Percentiles rank a stretch among this genome's conserved stretches.
Evolutionary conservation across 2,797 vertebrate genomes (phyloP).

Genomic region (Erethizon dorsatum): DNA sequence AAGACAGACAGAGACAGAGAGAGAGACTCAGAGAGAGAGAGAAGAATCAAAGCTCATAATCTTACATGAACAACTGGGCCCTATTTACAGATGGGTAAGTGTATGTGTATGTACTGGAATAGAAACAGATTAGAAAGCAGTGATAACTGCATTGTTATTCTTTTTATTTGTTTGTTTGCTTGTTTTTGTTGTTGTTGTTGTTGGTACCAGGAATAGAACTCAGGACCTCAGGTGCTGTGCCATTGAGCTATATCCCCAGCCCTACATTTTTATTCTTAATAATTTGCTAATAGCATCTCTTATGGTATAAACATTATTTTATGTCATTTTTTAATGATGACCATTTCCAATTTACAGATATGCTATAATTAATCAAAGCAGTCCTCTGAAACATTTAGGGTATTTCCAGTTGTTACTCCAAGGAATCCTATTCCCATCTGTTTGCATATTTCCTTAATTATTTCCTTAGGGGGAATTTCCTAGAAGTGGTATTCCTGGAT

Average conservation of each 20-base stretch:
- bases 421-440: background rate
- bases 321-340: constrained; percentile 40
- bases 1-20: background rate
- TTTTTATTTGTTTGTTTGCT: background rate
- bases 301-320: background rate
- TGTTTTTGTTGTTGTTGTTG: too few relatives aligned
- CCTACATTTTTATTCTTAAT: background rate
- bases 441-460: constrained; percentile 62
- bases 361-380: constrained; percentile 37
- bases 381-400: background rate
- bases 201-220: too few relatives aligned
- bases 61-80: background rate
- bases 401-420: background rate
- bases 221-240: too few relatives aligned
- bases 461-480: background rate
- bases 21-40: background rate
- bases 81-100: background rate
- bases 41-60: background rate
- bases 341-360: background rate
- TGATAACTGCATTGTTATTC: background rate
- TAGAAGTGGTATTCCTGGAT: constrained; percentile 60
- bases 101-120: background rate
- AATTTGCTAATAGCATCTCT: constrained; percentile 32
- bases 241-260: too few relatives aligned
- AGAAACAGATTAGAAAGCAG: background rate